Conservation (phyloP, 1,140 invertebrate genomes). For the Drosophila insularis region DNA sequence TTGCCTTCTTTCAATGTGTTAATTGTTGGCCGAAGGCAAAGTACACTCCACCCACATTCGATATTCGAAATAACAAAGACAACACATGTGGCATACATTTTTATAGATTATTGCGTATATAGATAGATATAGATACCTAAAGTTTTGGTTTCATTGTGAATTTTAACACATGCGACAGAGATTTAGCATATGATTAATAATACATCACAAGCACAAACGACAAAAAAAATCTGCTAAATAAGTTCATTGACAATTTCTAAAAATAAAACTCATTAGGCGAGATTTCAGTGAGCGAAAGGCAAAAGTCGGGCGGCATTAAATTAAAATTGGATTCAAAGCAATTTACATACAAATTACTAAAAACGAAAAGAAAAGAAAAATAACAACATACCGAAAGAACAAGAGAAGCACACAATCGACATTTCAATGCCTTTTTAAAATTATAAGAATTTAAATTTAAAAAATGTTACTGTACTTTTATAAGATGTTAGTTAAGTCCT, state of each 20-base stretch:
- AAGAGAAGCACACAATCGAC: background rate
- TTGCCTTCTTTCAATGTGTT: background rate
- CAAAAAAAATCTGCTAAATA: conserved; percentile 35
- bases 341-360: conserved; percentile 43
- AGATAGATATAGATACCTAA: background rate
- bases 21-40: conserved; percentile 32
- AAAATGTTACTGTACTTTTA: too few relatives aligned
- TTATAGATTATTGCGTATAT: background rate
- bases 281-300: conserved; percentile 42
- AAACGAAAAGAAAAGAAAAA: too few relatives aligned
- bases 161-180: conserved; percentile 61
- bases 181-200: conserved; percentile 65
- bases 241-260: conserved; percentile 52
- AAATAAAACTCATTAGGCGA: conserved; percentile 64
- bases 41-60: conserved; percentile 22
- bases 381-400: background rate
- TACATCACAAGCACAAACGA: conserved; percentile 38
- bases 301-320: conserved; percentile 21
- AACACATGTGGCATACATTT: conserved; percentile 14
- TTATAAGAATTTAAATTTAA: background rate
- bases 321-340: conserved; percentile 43
- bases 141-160: conserved; percentile 41
- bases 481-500: too few relatives aligned
- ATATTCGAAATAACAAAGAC: background rate
- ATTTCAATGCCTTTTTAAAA: background rate